Evolutionary conservation across 2,888 invertebrate genomes (phyloP).

Genomic region (Acanthopleura granulata): DNA sequence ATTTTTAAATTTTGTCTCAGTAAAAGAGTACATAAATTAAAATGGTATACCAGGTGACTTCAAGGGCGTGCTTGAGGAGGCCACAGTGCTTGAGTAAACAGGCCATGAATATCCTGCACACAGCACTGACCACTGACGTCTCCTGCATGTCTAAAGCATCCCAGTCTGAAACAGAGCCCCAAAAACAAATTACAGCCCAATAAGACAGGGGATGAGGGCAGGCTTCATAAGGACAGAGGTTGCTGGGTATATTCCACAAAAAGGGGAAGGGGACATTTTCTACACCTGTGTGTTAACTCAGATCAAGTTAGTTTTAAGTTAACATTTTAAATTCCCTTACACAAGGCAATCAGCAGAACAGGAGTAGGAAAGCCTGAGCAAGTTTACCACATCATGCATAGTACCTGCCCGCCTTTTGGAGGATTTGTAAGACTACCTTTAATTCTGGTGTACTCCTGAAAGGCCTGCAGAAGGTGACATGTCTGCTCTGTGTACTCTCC

Average conservation of each 20-base stretch:
- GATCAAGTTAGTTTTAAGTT: no score
- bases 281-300: no score
- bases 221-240: background rate
- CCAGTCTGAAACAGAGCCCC: constrained; percentile 66
- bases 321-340: no score
- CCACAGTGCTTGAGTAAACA: constrained; percentile 74
- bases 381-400: background rate
- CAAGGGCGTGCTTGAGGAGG: constrained; percentile 66
- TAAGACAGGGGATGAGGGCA: background rate
- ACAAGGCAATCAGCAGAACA: no score
- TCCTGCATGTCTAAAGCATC: constrained; percentile 71
- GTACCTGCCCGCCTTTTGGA: no score
- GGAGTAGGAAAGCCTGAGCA: no score
- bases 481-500: constrained; percentile 46
- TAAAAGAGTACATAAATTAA: no score
- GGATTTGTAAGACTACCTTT: constrained; percentile 43
- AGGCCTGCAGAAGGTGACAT: constrained; percentile 40
- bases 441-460: constrained; percentile 53
- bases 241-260: background rate
- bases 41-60: constrained; percentile 67
- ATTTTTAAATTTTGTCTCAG: no score
- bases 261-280: no score
- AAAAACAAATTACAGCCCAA: background rate
- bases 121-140: constrained; percentile 70
- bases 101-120: constrained; percentile 72